Evolutionary conservation across 2,888 invertebrate genomes (phyloP).

Genomic region (Orthonychiurus folsomi): DNA sequence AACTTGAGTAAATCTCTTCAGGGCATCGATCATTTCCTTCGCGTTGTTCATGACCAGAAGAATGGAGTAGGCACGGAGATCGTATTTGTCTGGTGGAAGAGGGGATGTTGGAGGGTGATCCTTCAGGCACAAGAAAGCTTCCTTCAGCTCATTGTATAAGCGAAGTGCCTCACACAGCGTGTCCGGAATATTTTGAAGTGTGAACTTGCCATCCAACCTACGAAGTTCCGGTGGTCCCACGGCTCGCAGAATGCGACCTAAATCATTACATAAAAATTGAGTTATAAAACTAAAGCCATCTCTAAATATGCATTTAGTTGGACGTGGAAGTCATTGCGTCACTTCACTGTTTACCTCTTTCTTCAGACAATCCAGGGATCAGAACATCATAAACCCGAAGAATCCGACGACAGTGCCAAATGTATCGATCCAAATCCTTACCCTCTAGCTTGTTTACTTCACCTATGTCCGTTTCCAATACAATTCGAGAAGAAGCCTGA

Average conservation of each 20-base stretch:
- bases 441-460: neutral
- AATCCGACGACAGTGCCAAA: neutral
- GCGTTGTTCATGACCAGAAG: neutral
- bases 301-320: too few species aligned
- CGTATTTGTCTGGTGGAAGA: neutral
- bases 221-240: neutral
- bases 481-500: neutral
- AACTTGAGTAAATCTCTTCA: too few species aligned
- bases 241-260: neutral
- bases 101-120: neutral
- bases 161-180: neutral
- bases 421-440: neutral
- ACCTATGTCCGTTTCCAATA: neutral
- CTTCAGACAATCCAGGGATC: neutral
- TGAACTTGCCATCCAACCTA: neutral
- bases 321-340: neutral
- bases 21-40: too few species aligned
- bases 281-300: neutral
- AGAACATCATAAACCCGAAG: neutral
- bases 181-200: neutral
- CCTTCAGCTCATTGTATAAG: neutral
- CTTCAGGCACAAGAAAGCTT: neutral
- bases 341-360: neutral
- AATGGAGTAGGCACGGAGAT: neutral
- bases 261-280: neutral